Conservation (phyloP, 1,140 invertebrate species). For the Asobara japonica region DNA sequence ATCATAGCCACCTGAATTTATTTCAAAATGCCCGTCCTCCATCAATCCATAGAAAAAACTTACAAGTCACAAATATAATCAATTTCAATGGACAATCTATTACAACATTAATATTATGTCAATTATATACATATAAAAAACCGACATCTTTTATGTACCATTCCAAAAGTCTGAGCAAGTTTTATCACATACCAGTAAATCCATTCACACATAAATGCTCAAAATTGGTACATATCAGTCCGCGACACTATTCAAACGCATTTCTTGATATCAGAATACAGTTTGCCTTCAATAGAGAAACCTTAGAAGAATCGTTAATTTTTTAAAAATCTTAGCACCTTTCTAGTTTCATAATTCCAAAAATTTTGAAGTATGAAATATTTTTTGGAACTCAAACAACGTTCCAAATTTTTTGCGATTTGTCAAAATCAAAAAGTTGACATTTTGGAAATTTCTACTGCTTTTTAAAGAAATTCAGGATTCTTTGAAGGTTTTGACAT, state of each 20-base stretch:
- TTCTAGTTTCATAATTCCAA: no score
- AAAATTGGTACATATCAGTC: not conserved
- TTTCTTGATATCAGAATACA: no score
- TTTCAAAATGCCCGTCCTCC: not conserved
- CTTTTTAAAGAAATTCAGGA: no score
- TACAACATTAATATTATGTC: not conserved
- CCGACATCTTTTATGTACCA: not conserved
- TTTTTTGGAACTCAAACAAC: no score
- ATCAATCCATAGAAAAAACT: conserved; percentile 1
- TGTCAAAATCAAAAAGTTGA: no score
- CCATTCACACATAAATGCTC: not conserved
- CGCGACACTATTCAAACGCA: not conserved
- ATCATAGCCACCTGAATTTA: not conserved
- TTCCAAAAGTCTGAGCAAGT: not conserved
- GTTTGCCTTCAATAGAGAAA: not conserved
- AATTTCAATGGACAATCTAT: not conserved
- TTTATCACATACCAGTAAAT: not conserved
- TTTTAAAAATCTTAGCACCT: no score
- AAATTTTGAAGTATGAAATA: no score
- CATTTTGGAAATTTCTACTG: no score
- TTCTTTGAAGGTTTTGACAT: no score
- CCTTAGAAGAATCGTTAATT: not conserved
- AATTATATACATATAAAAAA: not conserved
- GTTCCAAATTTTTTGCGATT: no score
- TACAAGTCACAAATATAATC: not conserved